Base-by-base conservation (phyloP, 2,888 invertebrate species). In the Tetheella fluctuosa region DNA sequence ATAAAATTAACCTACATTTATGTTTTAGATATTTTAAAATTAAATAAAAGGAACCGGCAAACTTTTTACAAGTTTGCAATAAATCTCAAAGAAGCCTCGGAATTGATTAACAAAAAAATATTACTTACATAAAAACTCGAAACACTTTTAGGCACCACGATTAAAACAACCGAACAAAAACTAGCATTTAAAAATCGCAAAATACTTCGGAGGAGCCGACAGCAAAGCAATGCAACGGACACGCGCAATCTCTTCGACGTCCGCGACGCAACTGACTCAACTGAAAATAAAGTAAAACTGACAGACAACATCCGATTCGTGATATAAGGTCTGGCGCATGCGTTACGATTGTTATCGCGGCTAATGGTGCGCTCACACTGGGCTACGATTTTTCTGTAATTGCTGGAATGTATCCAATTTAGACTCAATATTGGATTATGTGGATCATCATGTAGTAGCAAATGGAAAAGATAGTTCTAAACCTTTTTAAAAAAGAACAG, bases 271-370 rank as follows among this genome's bases (percentile, higher is more conserved):
- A 71, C 70, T 71, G 67, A 68, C 42, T 30, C 59, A 61, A 39
- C 56, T 56, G 58, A 42, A 59, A 58, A 39, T 28, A 56, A 59
- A 58, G 30, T 28, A 56, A 6, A 42, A 54, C 15, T n/a, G 63
- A 54, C 34, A 59, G 64, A 65, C 68, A 68, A 72, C 70, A 65
- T 69, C 65, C 64, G 64, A 66, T 65, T 60, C 59, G 61, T 63
- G 62, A 60, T 48, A 20, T 48, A 48, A 20, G 20, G 48, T 2
- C 17, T 48, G 48, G 48, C 48, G 48, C 48, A 48, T 42, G 42
- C 48, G 20, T 48, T 10, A 10, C 20, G 48, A 48, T n/a, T 48
- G n/a, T 20, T 48, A 48, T 48, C 48, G 10, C 15, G 20, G 1
- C n/a, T 39, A 39, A 20, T 20, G 10, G 17, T 10, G 20, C 6